These are phyloP conservation scores for Hestina assimilis DNA, from an alignment of 1,140 invertebrate genomes.

Conservation along the genomic window DNA sequence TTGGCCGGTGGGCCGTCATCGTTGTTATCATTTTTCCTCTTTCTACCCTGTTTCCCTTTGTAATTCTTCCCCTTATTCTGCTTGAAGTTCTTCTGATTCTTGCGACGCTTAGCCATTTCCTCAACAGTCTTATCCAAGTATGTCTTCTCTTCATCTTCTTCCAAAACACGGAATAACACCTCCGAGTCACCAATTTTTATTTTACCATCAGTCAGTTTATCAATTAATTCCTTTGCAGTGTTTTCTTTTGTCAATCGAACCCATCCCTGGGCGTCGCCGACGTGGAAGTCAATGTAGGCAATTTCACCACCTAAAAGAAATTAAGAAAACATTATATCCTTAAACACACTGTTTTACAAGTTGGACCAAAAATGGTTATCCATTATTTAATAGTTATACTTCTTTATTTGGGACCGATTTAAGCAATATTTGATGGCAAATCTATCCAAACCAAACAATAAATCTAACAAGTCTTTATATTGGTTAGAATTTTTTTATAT, in stretches of 20 bases:
- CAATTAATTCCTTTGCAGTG: slow-evolving; percentile 81
- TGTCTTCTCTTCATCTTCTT: slow-evolving; percentile 84
- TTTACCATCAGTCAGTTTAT: slow-evolving; percentile 82
- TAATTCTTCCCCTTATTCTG: slow-evolving; percentile 48
- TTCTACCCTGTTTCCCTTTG: slow-evolving; percentile 49
- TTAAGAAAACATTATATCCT: neutral
- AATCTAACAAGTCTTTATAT: too few species aligned
- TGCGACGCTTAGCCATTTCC: slow-evolving; percentile 80
- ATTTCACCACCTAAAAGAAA: slow-evolving; percentile 77
- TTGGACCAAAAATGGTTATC: too few species aligned
- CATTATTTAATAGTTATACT: too few species aligned
- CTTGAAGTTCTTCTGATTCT: slow-evolving; percentile 66
- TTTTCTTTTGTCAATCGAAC: slow-evolving; percentile 85
- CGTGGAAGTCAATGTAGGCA: slow-evolving; percentile 86
- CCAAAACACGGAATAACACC: slow-evolving; percentile 79
- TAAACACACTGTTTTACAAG: too few species aligned
- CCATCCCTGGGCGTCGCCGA: slow-evolving; percentile 85
- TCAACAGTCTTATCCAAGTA: slow-evolving; percentile 82
- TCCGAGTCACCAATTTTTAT: slow-evolving; percentile 79
- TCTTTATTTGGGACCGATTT: too few species aligned
- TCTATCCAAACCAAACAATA: too few species aligned
- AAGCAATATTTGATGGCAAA: too few species aligned
- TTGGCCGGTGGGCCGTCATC: slow-evolving; percentile 50
- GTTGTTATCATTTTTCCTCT: slow-evolving; percentile 48
- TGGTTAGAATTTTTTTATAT: too few species aligned